Evolutionary conservation across 2,113 vertebrate genomes (phyloP), one percentile per base, ranked within the genome.

Genomic region (Ivindomyrus marchei): DNA sequence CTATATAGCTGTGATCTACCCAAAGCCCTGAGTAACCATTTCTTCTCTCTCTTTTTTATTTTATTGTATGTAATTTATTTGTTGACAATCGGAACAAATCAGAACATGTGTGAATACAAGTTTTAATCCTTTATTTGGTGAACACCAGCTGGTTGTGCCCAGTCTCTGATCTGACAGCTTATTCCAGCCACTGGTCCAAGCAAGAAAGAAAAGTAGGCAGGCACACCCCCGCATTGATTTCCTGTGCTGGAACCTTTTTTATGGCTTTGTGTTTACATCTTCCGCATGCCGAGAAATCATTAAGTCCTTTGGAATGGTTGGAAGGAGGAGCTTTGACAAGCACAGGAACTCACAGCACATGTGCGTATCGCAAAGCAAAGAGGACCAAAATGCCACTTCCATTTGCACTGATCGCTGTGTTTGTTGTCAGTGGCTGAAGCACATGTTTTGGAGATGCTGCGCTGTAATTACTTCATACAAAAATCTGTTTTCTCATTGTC

Each of bases 401-500:
- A 42, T 80, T 85, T 27, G 62, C 19, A 39, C 62, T 46, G 56
- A 88, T 70, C 39, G 0, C n/a, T 17, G 42, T 70, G 58, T 88
- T 74, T 88, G 88, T 31, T 47, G 39, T 47, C 21, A 88, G 45
- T 49, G 58, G 47, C 58, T 19, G 56, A 88, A 70, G 45, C 58
- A 70, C 45, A 74, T 88, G 88, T 88, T 88, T 39, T n/a, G 4
- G 42, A 45, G 53, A 58, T 62, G 50, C 42, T 8, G 31, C 19
- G 0, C 56, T 88, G 39, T 45, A 66, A 88, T 19, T 50, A 62
- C n/a, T 88, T 66, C 17, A n/a, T 62, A 24, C 31, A 17, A 53
- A 49, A 87, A 87, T 87, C 36, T 45, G 53, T 62, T 88, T 87
- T 88, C 56, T 66, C 42, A 66, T 46, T 52, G 87, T 88, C 52